Percentiles rank a stretch among this genome's conserved stretches.
Conservation (phyloP, 2,113 vertebrate species). For the Fregetta grallaria region DNA sequence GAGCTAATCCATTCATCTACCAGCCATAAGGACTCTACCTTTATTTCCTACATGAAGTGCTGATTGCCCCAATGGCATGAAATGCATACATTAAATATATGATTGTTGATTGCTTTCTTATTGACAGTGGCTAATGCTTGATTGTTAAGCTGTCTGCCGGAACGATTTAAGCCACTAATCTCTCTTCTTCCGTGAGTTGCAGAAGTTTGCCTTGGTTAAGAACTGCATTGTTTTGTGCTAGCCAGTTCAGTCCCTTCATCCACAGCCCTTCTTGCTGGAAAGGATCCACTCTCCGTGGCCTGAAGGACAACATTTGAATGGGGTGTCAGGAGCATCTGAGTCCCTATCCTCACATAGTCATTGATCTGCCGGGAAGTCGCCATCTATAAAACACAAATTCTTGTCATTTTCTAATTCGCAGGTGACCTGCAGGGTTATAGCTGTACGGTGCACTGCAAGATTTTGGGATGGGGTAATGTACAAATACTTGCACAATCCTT, state of each 20-base stretch:
- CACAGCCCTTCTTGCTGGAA: background rate
- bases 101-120: background rate
- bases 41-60: background rate
- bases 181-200: background rate
- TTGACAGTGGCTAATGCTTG: background rate
- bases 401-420: background rate
- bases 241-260: background rate
- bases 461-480: background rate
- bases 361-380: background rate
- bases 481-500: background rate
- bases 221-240: background rate
- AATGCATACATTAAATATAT: background rate
- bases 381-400: background rate
- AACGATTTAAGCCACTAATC: background rate
- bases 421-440: background rate
- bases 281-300: background rate
- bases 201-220: background rate
- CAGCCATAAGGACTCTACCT: background rate
- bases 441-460: background rate
- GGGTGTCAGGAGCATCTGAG: background rate
- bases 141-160: background rate
- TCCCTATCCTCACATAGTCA: accelerated
- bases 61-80: background rate
- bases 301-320: background rate
- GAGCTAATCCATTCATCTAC: background rate